phyloP scores from a whole-genome alignment of 1,140 invertebrate genomes.

The Oscheius sp. region DNA sequence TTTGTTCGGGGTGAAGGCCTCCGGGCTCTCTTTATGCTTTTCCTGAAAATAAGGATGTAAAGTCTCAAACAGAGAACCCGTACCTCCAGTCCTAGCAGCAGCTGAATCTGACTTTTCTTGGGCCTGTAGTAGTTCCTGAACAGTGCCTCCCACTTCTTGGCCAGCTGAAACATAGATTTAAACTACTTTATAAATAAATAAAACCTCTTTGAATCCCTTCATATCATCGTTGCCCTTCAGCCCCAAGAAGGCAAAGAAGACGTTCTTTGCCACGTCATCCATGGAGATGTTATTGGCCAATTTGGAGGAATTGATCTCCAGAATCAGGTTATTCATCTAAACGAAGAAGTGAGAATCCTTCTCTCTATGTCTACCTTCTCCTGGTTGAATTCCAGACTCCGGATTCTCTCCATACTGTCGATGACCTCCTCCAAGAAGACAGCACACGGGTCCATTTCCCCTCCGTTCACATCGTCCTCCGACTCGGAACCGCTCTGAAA shows the following conservation, averaged over 20 bases:
- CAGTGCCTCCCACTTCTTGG: conserved; percentile 28
- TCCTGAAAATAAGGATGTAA: too few species aligned
- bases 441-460: background rate
- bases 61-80: too few species aligned
- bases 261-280: conserved; percentile 41
- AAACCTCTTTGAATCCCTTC: conserved; percentile 28
- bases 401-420: conserved; percentile 16
- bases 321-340: conserved; percentile 37
- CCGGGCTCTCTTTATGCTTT: background rate
- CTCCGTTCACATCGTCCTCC: conserved; percentile 14
- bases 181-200: background rate
- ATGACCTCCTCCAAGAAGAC: conserved; percentile 16
- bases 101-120: conserved; percentile 9
- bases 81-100: conserved; percentile 23
- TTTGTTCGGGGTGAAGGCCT: background rate
- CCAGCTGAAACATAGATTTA: conserved; percentile 36
- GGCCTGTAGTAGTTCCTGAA: conserved; percentile 43
- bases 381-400: background rate
- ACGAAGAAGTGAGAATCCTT: too few species aligned
- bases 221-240: conserved; percentile 11
- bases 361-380: background rate
- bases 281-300: conserved; percentile 45
- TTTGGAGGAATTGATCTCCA: conserved; percentile 48
- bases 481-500: background rate
- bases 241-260: conserved; percentile 41